Evolutionary conservation across 2,888 invertebrate genomes (phyloP), one percentile per base, ranked within the genome.

Genomic region (Dermolepida albohirtum): DNA sequence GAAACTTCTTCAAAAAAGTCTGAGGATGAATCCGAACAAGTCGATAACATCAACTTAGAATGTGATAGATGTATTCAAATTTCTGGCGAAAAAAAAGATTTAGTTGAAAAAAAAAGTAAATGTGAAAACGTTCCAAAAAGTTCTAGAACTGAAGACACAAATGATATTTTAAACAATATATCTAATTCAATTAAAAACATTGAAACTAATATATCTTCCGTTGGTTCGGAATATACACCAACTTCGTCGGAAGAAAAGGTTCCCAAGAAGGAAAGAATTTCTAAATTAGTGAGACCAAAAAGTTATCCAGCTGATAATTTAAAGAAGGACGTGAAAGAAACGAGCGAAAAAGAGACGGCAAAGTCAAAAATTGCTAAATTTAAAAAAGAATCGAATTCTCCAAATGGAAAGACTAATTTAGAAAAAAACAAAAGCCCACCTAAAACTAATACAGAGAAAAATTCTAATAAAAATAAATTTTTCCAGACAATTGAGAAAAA

Each of bases 401-500:
- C 11, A 27, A 22, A 17, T 6, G 27, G 43, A n/a, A 62, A 47
- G 47, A 10, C 29, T 7, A 34, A 44, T 34, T 40, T 41, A 10
- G 51, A 59, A 16, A 67, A 67, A 17, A 67, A 29, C 34, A 67
- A 67, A 52, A 67, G 66, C 41, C 66, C 66, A n/a, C 66, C 64
- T 2, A 40, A 22, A 16, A 34, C 10, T 6, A n/a, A 14, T 16
- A 16, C 12, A 2, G 64, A 67, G 29, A 66, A 69, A 59, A 62
- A 59, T 4, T 68, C 65, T 11, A 70, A 68, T 22, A 71, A 73
- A 73, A 85, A 86, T 73, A 87, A 86, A 70, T 85, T 94, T 73
- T 83, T 94, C 44, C 92, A 92, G 78, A 89, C 90, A 0, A 88
- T 94, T 74, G 93, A 94, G 50, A 92, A 92, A 78, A 91, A 90